phyloP scores from a whole-genome alignment of 2,888 invertebrate species.

The Fissipunctia ypsillon region DNA sequence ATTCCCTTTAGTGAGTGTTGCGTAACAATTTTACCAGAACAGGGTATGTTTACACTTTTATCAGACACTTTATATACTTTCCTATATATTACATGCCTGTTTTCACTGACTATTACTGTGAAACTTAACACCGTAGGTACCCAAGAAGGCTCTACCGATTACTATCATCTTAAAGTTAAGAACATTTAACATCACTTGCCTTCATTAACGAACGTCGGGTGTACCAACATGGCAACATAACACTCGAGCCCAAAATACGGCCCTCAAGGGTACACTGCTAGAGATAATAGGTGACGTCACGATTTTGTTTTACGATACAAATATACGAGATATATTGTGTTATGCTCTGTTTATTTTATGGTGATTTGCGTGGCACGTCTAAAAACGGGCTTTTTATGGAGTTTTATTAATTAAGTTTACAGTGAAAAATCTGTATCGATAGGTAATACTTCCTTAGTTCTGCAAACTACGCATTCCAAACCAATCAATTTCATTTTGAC shows the following conservation, averaged over 20 bases:
- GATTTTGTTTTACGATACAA: constrained; percentile 59
- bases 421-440: background rate
- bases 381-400: background rate
- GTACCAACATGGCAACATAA: constrained; percentile 43
- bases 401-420: background rate
- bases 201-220: constrained; percentile 51
- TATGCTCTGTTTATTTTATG: constrained; percentile 32
- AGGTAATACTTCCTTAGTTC: background rate
- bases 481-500: background rate
- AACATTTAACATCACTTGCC: constrained; percentile 55
- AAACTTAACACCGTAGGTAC: constrained; percentile 43
- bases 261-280: constrained; percentile 56
- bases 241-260: constrained; percentile 55
- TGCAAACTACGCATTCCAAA: background rate
- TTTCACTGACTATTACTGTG: constrained; percentile 21
- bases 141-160: constrained; percentile 26
- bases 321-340: constrained; percentile 22
- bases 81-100: background rate
- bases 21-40: background rate
- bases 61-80: background rate
- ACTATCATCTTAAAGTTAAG: constrained; percentile 56
- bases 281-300: constrained; percentile 50
- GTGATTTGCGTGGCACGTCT: background rate
- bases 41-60: background rate
- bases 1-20: background rate